A percentile compares a stretch with the other conserved stretches of the same genome.
These are phyloP conservation scores for Megalopta genalis DNA, from an alignment of 1,140 invertebrate genomes.

Conservation along the genomic window DNA sequence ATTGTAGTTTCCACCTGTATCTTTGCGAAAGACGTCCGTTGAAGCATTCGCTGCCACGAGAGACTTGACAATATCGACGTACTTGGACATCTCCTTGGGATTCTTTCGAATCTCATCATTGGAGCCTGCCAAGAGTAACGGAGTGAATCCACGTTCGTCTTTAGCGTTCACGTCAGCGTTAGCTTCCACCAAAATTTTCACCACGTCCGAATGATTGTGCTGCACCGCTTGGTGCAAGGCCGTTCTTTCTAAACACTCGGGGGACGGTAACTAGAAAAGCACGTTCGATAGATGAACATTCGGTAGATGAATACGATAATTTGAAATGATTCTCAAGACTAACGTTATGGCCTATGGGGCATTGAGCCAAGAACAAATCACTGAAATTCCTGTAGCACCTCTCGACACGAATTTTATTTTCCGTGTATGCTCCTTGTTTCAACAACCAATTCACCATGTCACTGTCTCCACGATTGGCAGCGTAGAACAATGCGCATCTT, in stretches of 20 bases:
- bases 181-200: slow-evolving; percentile 52
- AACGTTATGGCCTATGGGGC: slow-evolving; percentile 21
- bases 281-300: background rate
- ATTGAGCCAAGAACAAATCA: background rate
- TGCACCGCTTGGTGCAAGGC: slow-evolving; percentile 67
- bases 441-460: slow-evolving; percentile 52
- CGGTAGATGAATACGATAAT: background rate
- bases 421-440: slow-evolving; percentile 24
- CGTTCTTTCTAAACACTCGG: slow-evolving; percentile 65
- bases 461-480: slow-evolving; percentile 42
- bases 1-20: slow-evolving; percentile 32
- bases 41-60: slow-evolving; percentile 26
- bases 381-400: slow-evolving; percentile 33
- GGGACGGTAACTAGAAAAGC: slow-evolving; percentile 46
- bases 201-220: slow-evolving; percentile 59
- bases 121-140: slow-evolving; percentile 46
- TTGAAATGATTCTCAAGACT: background rate
- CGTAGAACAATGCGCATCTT: slow-evolving; percentile 57
- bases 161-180: slow-evolving; percentile 27
- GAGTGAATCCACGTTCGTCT: slow-evolving; percentile 28
- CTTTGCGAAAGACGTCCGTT: slow-evolving; percentile 10
- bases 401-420: slow-evolving; percentile 39
- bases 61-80: slow-evolving; percentile 33
- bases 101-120: slow-evolving; percentile 13
- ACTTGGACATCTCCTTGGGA: slow-evolving; percentile 45